These are phyloP conservation scores for Agrotis ipsilon DNA, from an alignment of 2,888 invertebrate genomes.

Conservation along the genomic window DNA sequence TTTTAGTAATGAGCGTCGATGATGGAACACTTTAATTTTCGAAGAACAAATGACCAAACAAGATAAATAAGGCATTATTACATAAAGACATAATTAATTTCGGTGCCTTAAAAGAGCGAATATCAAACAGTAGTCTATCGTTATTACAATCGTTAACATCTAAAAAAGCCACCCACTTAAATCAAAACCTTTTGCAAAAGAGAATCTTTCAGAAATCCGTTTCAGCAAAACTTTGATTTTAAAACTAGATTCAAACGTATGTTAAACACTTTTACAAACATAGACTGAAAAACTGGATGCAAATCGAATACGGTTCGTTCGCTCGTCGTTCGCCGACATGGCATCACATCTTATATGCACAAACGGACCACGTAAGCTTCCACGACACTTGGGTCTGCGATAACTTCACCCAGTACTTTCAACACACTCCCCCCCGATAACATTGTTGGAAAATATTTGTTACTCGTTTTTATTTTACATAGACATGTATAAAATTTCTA, in stretches of 20 bases:
- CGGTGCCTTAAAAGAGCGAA: no score
- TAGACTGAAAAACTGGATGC: conserved; percentile 20
- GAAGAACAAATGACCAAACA: no score
- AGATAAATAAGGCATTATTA: no score
- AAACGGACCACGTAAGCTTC: conserved; percentile 32
- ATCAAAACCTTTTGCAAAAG: no score
- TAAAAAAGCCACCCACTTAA: no score
- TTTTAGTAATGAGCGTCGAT: no score
- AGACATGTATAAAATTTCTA: no score
- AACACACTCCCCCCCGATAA: background rate
- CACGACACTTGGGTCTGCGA: conserved; percentile 10
- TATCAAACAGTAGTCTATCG: no score
- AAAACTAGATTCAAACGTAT: conserved; percentile 33
- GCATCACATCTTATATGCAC: conserved; percentile 44
- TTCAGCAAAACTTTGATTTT: conserved; percentile 9
- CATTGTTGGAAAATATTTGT: conserved; percentile 6
- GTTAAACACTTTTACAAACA: conserved; percentile 18
- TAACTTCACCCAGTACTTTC: conserved; percentile 16
- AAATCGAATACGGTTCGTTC: conserved; percentile 39
- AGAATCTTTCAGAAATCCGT: background rate
- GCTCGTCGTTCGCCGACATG: conserved; percentile 1
- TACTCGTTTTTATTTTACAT: conserved; percentile 22
- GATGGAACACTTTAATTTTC: no score
- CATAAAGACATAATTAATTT: no score
- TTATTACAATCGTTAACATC: no score